These are phyloP conservation scores for Beroe forskalii DNA, from an alignment of 37 sponge, comb jelly and placozoan genomes.

Conservation along the genomic window DNA sequence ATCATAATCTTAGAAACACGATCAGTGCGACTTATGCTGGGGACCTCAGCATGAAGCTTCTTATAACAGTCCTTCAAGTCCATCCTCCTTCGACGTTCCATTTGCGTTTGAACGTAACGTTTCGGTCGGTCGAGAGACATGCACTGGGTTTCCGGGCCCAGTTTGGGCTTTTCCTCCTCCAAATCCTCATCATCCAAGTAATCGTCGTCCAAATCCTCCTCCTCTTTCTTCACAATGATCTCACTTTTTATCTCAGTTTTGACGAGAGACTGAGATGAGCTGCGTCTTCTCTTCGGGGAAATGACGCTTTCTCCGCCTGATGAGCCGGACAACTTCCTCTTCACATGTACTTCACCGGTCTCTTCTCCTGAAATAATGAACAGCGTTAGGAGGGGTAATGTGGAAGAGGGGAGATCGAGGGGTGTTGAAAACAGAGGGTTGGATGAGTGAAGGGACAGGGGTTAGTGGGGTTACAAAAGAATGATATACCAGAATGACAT, in stretches of 20 bases:
- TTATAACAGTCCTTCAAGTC: conserved; percentile 13
- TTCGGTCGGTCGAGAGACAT: not conserved
- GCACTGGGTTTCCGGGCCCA: no score
- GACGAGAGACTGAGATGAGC: not conserved
- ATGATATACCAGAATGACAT: no score
- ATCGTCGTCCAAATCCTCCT: not conserved
- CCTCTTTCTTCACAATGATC: not conserved
- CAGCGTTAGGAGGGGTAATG: no score
- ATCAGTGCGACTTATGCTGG: not conserved
- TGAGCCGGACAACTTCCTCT: conserved; percentile 7
- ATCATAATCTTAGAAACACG: not conserved
- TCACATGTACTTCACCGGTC: not conserved
- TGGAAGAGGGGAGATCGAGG: no score
- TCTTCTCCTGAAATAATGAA: conserved; percentile 11
- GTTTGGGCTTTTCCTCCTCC: not conserved
- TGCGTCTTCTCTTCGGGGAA: not conserved
- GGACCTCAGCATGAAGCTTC: not conserved
- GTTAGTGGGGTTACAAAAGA: no score
- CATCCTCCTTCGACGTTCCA: not conserved
- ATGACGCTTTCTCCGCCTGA: not conserved
- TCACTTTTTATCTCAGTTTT: not conserved
- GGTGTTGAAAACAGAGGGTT: no score
- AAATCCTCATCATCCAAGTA: not conserved
- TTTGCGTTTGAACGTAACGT: not conserved
- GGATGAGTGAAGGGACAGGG: no score